A percentile compares a stretch with the other conserved stretches of the same genome.
These are phyloP conservation scores for Halictus rubicundus DNA, from an alignment of 1,140 invertebrate species.

Conservation along the genomic window DNA sequence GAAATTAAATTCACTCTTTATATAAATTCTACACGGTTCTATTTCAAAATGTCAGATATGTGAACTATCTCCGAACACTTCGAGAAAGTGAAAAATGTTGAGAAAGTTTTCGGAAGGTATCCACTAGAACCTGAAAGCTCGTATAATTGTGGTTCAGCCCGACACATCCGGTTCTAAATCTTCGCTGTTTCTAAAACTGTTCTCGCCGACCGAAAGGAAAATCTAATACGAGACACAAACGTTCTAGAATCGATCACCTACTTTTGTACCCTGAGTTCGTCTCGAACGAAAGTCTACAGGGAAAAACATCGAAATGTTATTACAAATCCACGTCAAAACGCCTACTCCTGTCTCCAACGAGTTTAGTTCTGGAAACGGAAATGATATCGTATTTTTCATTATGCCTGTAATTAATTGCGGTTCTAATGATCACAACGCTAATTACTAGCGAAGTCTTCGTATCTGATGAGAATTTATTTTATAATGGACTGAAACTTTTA, in stretches of 20 bases:
- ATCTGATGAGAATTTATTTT: background rate
- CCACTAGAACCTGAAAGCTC: background rate
- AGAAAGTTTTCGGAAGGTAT: background rate
- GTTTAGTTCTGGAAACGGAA: background rate
- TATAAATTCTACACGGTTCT: too few species aligned
- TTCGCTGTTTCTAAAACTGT: conserved; percentile 28
- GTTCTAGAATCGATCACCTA: background rate
- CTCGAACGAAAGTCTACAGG: background rate
- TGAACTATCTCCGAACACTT: background rate
- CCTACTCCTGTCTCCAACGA: background rate
- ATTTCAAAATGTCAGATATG: too few species aligned
- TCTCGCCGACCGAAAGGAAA: conserved; percentile 2
- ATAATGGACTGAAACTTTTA: background rate
- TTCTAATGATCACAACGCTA: background rate
- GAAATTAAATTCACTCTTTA: too few species aligned
- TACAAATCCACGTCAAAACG: background rate
- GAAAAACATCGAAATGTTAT: conserved; percentile 6
- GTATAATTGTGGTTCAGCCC: too few species aligned
- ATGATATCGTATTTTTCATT: conserved; percentile 10
- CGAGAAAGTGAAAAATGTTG: background rate
- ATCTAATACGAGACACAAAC: conserved; percentile 19
- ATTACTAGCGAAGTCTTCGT: background rate
- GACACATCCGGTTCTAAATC: conserved; percentile 18
- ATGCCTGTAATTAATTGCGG: background rate
- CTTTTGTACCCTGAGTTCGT: conserved; percentile 10